Evolutionary conservation across 2,888 invertebrate genomes (phyloP).

Genomic region (Nysson spinosus): DNA sequence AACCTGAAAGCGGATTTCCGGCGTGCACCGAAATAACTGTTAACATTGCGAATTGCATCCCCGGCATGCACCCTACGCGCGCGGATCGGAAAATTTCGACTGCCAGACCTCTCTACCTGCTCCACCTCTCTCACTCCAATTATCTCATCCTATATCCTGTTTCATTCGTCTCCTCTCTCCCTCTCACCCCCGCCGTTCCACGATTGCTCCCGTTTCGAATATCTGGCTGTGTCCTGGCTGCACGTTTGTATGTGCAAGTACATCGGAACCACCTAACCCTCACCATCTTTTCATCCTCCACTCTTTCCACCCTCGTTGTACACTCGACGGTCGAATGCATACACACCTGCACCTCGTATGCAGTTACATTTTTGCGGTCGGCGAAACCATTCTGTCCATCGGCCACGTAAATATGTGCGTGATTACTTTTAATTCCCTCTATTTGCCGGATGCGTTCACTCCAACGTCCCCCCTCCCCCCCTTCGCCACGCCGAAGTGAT

Average conservation of each 20-base stretch:
- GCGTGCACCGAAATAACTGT: slow-evolving; percentile 50
- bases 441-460: slow-evolving; percentile 51
- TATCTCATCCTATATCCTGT: slow-evolving; percentile 8
- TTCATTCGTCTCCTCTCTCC: neutral
- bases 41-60: slow-evolving; percentile 59
- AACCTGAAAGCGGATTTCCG: slow-evolving; percentile 52
- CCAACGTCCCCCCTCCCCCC: neutral
- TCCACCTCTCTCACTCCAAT: slow-evolving; percentile 5
- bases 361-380: slow-evolving; percentile 69
- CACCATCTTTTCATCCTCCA: slow-evolving; percentile 1
- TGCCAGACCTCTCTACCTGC: slow-evolving; percentile 16
- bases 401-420: slow-evolving; percentile 68
- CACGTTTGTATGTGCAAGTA: slow-evolving; percentile 15
- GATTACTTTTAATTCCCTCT: slow-evolving; percentile 74
- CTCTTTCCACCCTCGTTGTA: slow-evolving; percentile 2
- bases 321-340: slow-evolving; percentile 32
- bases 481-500: neutral
- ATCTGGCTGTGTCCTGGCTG: slow-evolving; percentile 1
- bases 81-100: slow-evolving; percentile 50
- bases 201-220: neutral
- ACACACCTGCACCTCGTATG: slow-evolving; percentile 65
- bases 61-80: slow-evolving; percentile 39
- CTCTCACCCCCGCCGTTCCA: neutral
- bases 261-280: slow-evolving; percentile 12
- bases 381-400: slow-evolving; percentile 62